phyloP scores from a whole-genome alignment of 30 jellyfish, hydroid and myxozoan species.

The Aurelia aurita complex sp. Pacific region DNA sequence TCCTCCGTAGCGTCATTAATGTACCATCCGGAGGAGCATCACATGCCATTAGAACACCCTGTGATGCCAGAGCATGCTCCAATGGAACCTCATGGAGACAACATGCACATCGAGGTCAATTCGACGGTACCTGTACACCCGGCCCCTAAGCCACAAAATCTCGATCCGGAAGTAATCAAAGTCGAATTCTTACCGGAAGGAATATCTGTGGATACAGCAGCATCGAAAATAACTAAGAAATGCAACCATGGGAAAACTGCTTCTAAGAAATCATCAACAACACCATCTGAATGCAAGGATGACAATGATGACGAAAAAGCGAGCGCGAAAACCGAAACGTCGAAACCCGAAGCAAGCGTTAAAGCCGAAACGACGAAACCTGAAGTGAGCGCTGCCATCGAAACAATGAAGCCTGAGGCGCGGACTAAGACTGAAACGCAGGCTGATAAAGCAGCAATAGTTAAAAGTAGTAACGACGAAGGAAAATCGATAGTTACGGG shows the following conservation, averaged over 20 bases:
- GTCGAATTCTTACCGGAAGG: conserved; percentile 98
- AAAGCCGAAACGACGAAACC: conserved; percentile 4
- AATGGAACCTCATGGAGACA: conserved; percentile 25
- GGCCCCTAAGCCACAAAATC: conserved; percentile 66
- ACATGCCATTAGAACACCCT: conserved; percentile 42
- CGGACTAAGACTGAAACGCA: background rate
- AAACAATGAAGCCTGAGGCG: conserved; percentile 10
- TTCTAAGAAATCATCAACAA: background rate
- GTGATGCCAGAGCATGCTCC: background rate
- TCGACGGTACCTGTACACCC: conserved; percentile 51
- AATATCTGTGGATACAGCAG: conserved; percentile 67
- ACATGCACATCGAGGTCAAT: conserved; percentile 62
- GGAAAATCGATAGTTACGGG: background rate
- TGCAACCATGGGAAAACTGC: conserved; percentile 20
- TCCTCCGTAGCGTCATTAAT: conserved; percentile 45
- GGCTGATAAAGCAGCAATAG: background rate
- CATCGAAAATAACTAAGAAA: conserved; percentile 54
- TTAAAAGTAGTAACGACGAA: background rate
- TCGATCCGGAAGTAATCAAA: conserved; percentile 90
- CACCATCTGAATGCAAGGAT: conserved; percentile 33
- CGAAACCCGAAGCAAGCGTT: conserved; percentile 9
- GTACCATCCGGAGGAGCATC: conserved; percentile 53
- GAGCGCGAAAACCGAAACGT: background rate
- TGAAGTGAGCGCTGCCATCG: conserved; percentile 1
- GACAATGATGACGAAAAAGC: conserved; percentile 10